Percentiles rank a stretch among this genome's conserved stretches.
These are phyloP conservation scores for Agelas oroides DNA, from an alignment of 37 sponge, comb jelly and placozoan genomes.

Conservation along the genomic window DNA sequence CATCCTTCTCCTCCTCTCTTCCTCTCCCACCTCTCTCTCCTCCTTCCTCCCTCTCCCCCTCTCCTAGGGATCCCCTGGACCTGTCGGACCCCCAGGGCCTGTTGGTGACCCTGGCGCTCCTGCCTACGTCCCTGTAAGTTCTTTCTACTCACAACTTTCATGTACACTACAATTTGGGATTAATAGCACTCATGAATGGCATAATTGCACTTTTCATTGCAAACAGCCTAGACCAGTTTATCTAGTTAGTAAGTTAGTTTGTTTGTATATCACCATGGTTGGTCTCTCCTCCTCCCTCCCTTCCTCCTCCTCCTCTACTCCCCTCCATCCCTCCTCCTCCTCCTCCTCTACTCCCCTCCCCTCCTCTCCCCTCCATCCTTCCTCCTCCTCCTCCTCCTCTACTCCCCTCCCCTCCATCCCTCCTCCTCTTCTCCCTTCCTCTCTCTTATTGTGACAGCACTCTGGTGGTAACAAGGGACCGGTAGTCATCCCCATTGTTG, in stretches of 20 bases:
- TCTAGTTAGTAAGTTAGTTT: background rate
- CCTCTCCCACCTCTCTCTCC: background rate
- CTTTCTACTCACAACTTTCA: too few relatives aligned
- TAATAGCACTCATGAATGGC: too few relatives aligned
- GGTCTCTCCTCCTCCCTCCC: too few relatives aligned
- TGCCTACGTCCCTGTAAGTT: conserved; percentile 36
- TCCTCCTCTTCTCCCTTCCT: too few relatives aligned
- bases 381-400: too few relatives aligned
- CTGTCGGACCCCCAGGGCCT: conserved; percentile 54
- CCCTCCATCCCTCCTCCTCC: too few relatives aligned
- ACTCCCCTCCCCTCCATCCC: too few relatives aligned
- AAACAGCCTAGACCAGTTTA: background rate
- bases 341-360: too few relatives aligned
- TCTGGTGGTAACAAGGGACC: conserved; percentile 51
- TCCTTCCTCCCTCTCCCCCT: background rate
- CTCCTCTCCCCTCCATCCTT: too few relatives aligned
- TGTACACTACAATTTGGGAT: too few relatives aligned
- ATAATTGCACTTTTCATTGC: background rate
- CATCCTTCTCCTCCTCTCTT: too few relatives aligned
- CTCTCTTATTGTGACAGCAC: background rate
- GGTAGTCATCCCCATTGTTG: conserved; percentile 67
- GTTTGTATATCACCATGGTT: background rate
- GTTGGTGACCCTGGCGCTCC: conserved; percentile 64
- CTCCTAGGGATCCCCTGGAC: conserved; percentile 38
- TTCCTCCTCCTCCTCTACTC: too few relatives aligned